Base-by-base conservation (phyloP, 2,113 vertebrate species). In the Percina caprodes region DNA sequence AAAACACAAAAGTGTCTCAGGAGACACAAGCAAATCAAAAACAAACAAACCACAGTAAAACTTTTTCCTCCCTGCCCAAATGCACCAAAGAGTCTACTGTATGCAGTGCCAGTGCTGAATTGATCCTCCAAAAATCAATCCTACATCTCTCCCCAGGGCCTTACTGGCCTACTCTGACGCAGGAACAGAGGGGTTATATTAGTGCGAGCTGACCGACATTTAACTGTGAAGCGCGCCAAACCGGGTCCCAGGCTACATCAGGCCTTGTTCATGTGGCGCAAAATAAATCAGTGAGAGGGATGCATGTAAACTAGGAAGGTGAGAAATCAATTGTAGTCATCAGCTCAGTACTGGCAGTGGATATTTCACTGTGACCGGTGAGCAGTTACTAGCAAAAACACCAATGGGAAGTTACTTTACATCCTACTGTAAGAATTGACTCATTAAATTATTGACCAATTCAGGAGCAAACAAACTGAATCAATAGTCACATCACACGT, bases 121-220 rank as follows among this genome's bases (percentile, higher is more conserved):
- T 72, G 90, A 95, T 93, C 79, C 51, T 77, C 69, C 56, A 71
- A 87, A 85, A 92, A 92, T 94, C 90, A 92, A 94, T 94, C 82
- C 69, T 71, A 63, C 85, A 85, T 84, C 39, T 77, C 70, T 88
- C 89, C 92, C 90, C 76, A 69, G 77, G 94, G 92, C 89, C 62
- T 75, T 63, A 10, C 39, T 87, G 89, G 69, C 84, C 87, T 74
- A 75, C 84, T 92, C 78, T 93, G 91, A 91, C 79, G 87, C 86
- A 91, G 81, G 74, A 81, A 90, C 72, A 75, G 78, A 69, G 52
- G 85, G 91, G 89, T 92, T 87, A 90, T 90, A 88, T 88, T 88
- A 82, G 91, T 86, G 82, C 66, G 51, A 80, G 79, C 68, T 78
- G 87, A 92, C 89, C 83, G 81, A 91, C 79, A 92, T 91, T 90